phyloP scores from a whole-genome alignment of 2,888 invertebrate genomes.

The Tetragonisca angustula region DNA sequence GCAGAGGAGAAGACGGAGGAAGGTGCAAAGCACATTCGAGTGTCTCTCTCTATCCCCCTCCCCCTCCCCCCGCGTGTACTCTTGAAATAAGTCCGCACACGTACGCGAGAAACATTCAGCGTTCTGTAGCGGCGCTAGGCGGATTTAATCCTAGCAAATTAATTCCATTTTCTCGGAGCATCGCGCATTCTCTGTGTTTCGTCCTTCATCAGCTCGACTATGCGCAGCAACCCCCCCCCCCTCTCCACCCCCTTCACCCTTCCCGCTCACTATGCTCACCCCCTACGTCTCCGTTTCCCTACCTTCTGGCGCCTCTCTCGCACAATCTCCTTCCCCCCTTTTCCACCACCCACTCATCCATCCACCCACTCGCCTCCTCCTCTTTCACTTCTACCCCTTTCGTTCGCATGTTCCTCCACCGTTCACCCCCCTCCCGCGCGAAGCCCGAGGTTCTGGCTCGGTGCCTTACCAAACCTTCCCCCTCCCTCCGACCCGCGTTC shows the following conservation, averaged over 20 bases:
- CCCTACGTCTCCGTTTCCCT: constrained; percentile 33
- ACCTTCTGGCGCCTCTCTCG: not conserved
- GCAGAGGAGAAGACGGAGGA: not conserved
- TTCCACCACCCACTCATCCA: not conserved
- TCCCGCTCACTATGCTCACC: constrained; percentile 32
- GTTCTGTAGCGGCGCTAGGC: constrained; percentile 76
- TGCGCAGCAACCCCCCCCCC: constrained; percentile 70
- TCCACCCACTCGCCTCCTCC: not conserved
- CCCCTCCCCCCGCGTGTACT: constrained; percentile 39
- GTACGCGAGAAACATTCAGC: constrained; percentile 77
- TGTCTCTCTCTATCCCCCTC: constrained; percentile 14
- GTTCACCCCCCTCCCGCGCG: constrained; percentile 16
- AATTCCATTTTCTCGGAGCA: constrained; percentile 83
- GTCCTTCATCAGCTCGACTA: constrained; percentile 83
- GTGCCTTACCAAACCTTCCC: constrained; percentile 57
- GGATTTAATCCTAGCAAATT: constrained; percentile 83
- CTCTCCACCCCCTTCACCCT: constrained; percentile 22
- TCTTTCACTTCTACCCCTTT: constrained; percentile 31
- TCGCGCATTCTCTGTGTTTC: constrained; percentile 83
- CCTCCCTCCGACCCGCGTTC: not conserved
- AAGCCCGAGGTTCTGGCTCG: constrained; percentile 51
- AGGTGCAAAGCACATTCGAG: constrained; percentile 45
- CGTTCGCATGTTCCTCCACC: constrained; percentile 18
- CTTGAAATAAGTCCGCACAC: constrained; percentile 74
- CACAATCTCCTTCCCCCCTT: not conserved